These are phyloP conservation scores for Cantharis nigra DNA, from an alignment of 2,888 invertebrate species.

Conservation along the genomic window DNA sequence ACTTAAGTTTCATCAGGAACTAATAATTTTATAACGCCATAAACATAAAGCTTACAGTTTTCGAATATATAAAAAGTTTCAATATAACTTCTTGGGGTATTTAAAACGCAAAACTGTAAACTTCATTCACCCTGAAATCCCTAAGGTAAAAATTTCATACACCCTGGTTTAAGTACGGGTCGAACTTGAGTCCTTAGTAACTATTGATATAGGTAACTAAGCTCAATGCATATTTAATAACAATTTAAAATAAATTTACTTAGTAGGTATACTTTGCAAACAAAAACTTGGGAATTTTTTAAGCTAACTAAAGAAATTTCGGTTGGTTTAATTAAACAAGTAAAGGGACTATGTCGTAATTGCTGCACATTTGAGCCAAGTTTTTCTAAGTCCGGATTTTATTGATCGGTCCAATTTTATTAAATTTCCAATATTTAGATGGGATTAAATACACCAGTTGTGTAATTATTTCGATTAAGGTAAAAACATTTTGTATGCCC, in stretches of 20 bases:
- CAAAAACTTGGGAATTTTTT: not conserved
- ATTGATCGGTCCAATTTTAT: too few relatives aligned
- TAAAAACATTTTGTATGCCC: not conserved
- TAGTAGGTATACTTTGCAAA: too few relatives aligned
- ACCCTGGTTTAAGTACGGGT: not conserved
- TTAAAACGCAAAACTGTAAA: not conserved
- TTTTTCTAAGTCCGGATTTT: too few relatives aligned
- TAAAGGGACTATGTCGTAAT: too few relatives aligned
- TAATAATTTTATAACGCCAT: not conserved
- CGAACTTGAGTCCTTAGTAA: not conserved
- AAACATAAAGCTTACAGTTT: not conserved
- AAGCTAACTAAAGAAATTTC: not conserved
- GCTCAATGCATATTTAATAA: not conserved
- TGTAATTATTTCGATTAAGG: too few relatives aligned
- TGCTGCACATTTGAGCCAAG: too few relatives aligned
- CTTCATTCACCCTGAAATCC: not conserved
- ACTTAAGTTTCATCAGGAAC: not conserved
- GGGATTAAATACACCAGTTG: too few relatives aligned
- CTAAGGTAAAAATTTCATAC: not conserved
- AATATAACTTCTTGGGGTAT: not conserved
- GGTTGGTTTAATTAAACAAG: not conserved
- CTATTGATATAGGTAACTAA: not conserved
- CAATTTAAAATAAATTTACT: not conserved
- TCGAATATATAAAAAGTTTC: not conserved
- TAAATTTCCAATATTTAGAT: too few relatives aligned